phyloP scores from a whole-genome alignment of 2,113 vertebrate species.

The Ia io region DNA sequence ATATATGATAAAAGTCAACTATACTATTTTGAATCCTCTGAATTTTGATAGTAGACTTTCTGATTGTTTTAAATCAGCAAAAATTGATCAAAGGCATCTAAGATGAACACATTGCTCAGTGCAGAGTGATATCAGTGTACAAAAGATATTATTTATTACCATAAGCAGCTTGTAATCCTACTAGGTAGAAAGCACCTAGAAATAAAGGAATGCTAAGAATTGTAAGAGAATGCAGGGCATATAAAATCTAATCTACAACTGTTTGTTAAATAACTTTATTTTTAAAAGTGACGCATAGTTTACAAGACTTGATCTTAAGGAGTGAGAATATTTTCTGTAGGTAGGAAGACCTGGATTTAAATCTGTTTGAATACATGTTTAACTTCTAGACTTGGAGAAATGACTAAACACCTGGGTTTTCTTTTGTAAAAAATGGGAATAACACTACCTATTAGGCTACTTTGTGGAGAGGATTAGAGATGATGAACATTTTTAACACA shows the following conservation, averaged over 20 bases:
- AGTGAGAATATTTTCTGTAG: background rate
- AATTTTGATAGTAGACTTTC: background rate
- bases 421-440: background rate
- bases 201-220: background rate
- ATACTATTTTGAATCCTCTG: background rate
- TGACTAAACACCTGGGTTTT: background rate
- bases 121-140: background rate
- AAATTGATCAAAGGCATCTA: background rate
- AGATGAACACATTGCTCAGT: rapidly evolving
- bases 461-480: background rate
- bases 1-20: background rate
- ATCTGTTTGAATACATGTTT: background rate
- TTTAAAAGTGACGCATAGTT: background rate
- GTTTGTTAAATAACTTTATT: background rate
- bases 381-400: background rate
- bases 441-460: background rate
- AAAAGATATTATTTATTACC: background rate
- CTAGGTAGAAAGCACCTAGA: background rate
- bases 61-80: background rate
- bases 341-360: background rate
- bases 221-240: background rate
- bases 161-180: background rate
- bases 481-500: background rate
- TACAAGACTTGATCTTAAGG: background rate
- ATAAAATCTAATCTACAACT: background rate